Conservation (phyloP, 2,797 vertebrate species). For the Tolypeutes matacus region DNA sequence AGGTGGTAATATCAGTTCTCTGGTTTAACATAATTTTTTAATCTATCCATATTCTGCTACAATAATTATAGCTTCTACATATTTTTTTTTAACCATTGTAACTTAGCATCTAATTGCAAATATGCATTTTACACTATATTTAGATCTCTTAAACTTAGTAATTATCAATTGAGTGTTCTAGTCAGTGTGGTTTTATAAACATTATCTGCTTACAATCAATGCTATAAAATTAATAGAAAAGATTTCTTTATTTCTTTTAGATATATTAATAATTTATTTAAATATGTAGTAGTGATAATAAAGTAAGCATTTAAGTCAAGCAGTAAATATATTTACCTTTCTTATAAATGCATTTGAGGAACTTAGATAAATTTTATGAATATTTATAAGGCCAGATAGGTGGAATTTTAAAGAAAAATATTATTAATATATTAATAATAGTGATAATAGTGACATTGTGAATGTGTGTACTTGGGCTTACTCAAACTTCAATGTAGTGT, state of each 20-base stretch:
- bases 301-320: neutral
- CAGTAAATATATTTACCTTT: neutral
- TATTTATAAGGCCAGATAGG: neutral
- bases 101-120: neutral
- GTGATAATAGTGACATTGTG: neutral
- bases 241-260: neutral
- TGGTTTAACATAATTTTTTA: neutral
- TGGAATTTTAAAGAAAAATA: neutral
- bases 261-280: neutral
- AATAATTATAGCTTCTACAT: neutral
- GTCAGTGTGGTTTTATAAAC: neutral
- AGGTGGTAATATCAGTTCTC: neutral
- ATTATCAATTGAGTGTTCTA: neutral
- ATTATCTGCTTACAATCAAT: neutral
- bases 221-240: neutral
- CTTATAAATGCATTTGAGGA: neutral
- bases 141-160: slow-evolving; percentile 12
- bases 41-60: neutral
- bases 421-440: neutral
- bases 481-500: neutral
- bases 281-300: neutral
- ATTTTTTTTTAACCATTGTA: neutral
- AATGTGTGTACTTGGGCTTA: neutral
- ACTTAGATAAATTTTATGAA: neutral
- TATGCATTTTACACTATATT: neutral